Base-by-base conservation (phyloP, 64 coral and sea anemone species). In the Orbicella faveolata region DNA sequence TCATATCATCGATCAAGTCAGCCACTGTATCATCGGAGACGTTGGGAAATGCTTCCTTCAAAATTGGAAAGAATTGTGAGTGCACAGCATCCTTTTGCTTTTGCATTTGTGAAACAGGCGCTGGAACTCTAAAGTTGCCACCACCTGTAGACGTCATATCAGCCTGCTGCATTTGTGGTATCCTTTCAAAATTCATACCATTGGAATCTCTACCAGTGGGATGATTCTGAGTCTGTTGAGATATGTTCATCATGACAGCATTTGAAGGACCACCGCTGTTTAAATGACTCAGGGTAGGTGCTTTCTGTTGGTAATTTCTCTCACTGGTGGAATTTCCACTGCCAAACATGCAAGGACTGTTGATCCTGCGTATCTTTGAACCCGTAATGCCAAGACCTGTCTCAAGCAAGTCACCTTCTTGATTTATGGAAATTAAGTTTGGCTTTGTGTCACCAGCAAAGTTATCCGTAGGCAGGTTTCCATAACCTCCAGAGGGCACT, bases 261-360 rank as follows among this genome's bases (percentile, higher is more conserved):
- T 15, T 72, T 72, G 67, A 70, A 70, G n/a, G 23, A 70, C 20
- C 23, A 15, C 41, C 3, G 30, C 1, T n/a, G 26, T 52, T 85
- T 13, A 36, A 9, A 30, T 63, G 57, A 52, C 35, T 52, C 37
- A 30, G 39, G n/a, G 11, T 9, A 4, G 82, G 65, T 3, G 35
- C 82, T 26, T 85, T 85, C 25, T 39, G 82, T 6, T 72, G 82
- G 33, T n/a, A 70, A 30, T 52, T 70, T 26, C 63, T 48, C 17
- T 68, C 82, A 6, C 37, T 21, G 52, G 36, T 14, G 12, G 65
- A 85, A 72, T 36, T 72, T 51, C 34, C 64, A 73, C 25, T 85
- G 82, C 37, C 51, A 66, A 85, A 85, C 63, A 69, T 85, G 37
- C 82, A 85, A n/a, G 82, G 82, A 36, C 19, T 85, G 82, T 85